Conservation (phyloP, 2,797 vertebrate species). For the Odontamblyopus lacepedii region DNA sequence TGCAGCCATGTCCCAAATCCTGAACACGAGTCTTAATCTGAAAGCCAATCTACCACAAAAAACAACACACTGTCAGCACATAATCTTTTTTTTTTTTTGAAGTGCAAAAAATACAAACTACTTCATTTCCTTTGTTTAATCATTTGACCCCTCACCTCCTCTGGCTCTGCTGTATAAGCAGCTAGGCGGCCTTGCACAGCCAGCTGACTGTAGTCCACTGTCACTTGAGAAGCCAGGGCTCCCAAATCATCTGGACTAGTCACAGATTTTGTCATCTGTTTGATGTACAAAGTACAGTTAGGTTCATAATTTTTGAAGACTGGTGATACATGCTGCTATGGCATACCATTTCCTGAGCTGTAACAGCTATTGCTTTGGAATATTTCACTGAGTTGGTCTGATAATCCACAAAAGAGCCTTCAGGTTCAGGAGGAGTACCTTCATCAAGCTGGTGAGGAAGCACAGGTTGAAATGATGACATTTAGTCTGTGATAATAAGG, state of each 20-base stretch:
- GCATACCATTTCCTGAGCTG: conserved; percentile 97
- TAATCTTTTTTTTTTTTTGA: background rate
- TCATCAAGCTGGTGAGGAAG: conserved; percentile 85
- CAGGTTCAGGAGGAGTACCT: conserved; percentile 91
- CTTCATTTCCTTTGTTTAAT: background rate
- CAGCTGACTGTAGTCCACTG: conserved; percentile 94
- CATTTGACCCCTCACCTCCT: conserved; percentile 84
- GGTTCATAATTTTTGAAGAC: background rate
- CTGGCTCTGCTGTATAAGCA: conserved; percentile 92
- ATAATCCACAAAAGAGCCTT: conserved; percentile 96
- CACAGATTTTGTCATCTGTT: conserved; percentile 98
- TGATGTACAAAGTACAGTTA: conserved; percentile 14
- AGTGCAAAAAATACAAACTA: background rate
- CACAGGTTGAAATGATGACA: background rate
- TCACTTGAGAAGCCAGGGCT: conserved; percentile 96
- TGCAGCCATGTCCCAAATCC: conserved; percentile 96
- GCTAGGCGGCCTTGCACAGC: conserved; percentile 94
- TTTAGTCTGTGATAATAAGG: background rate
- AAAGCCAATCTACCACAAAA: conserved; percentile 86
- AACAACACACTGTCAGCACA: background rate
- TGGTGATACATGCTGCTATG: background rate
- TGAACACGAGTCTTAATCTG: conserved; percentile 94
- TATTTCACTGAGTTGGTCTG: conserved; percentile 98
- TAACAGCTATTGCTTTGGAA: conserved; percentile 96
- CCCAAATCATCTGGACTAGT: conserved; percentile 97